Evolutionary conservation across 2,888 invertebrate genomes (phyloP), one percentile per base, ranked within the genome.

Genomic region (Steinernema hermaphroditum): DNA sequence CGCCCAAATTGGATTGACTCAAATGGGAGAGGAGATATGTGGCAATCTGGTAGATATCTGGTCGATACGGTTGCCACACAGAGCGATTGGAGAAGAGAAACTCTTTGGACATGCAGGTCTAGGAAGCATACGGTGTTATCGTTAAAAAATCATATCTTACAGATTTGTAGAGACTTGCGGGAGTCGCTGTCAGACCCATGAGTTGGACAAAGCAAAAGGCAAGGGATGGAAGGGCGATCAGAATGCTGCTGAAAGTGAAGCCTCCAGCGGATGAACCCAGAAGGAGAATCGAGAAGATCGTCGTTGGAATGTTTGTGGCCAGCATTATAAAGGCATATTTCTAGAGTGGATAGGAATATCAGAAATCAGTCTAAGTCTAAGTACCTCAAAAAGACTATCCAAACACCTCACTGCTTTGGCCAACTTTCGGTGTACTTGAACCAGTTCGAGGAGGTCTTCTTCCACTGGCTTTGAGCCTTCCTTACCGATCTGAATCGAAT

Each of bases 271-370:
- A 54, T 16, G 54, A 54, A 6, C 54, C 54, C 2, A 54, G 2
- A 19, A 54, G 54, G n/a, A 75, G 44, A 19, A 75, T 43, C 2
- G 75, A 70, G 41, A 75, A 76, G 1, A 75, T 71, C 16, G 75
- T 71, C 6, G 75, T 76, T 9, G 75, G 75, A 29, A 75, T 70
- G 46, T 75, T 75, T 6, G 75, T 76, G 9, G 76, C 75, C 9
- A 74, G 32, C 44, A 69, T 32, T 0, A 34, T 46, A 37, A 74
- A 74, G 22, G 72, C 74, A 73, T 74, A 74, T 27, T 54, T 54
- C 54, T 54, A 27, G 27, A 54, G 27, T 24, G n/a, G n/a, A n/a
- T n/a, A n/a, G n/a, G n/a, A n/a, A n/a, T n/a, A n/a, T n/a, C n/a
- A n/a, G 14, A 49, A n/a, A 6, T 49, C 6, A n/a, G 49, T 49